Evolutionary conservation across 1,140 invertebrate genomes (phyloP), one percentile per base, ranked within the genome.

Genomic region (Zaprionus ghesquierei): DNA sequence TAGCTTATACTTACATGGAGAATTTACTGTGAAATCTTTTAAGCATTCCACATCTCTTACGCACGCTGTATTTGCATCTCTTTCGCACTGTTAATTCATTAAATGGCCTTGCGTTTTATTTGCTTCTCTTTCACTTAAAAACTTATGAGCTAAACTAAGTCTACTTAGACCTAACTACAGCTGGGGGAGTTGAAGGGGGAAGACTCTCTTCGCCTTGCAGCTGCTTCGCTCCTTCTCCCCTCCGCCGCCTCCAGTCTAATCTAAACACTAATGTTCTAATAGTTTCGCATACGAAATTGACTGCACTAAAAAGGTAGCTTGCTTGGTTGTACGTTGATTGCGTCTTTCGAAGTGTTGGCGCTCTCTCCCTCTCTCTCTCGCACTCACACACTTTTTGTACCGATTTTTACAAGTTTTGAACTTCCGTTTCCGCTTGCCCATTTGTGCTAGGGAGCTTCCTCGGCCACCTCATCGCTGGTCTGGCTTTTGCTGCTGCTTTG

Each of bases 331-430:
- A 74, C 70, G 56, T 69, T 55, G 69, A 54, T 75, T 66, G 15
- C 41, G 41, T 72, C 78, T 87, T 87, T 85, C 81, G 41, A 81
- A 63, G 60, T 63, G 35, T 13, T 41, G 35, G n/a, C 69, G 41
- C 23, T 33, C 73, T 51, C 71, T 27, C 64, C 66, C 64, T 35
- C 62, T 33, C 27, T 27, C 51, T 58, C n/a, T 27, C 18, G 5
- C 5, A 0, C 6, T 20, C 41, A 46, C 18, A 46, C 41, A 22
- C 18, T 46, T 46, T 82, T 78, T 80, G 66, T 69, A 46, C 41
- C 53, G 81, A 69, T 76, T 79, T 49, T 27, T 75, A 75, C 69
- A 87, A 87, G 82, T 82, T 87, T 87, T 65, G 54, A 87, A 87
- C 82, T 82, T 87, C 71, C 79, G 41, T 50, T 22, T 38, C 29